Evolutionary conservation across 2,888 invertebrate genomes (phyloP), one percentile per base, ranked within the genome.

Genomic region (Polymixis flavicincta): DNA sequence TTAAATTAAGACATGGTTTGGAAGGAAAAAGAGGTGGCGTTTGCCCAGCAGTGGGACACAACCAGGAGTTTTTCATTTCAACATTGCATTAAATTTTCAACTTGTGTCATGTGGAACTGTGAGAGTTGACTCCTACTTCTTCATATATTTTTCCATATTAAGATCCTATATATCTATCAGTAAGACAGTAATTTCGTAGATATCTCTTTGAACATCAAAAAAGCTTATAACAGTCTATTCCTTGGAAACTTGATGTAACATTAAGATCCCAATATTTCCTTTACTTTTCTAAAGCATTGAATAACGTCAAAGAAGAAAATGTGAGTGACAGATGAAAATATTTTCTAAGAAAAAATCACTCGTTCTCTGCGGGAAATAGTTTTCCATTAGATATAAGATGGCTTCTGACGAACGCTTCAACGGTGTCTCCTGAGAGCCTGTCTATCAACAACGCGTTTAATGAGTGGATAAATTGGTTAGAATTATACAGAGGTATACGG

Each of bases 251-350:
- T 32, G 8, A 32, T 7, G 13, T 25, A 7, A 19, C 25, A 17
- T n/a, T 60, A 28, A 19, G 17, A 69, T 60, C 42, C 28, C 25
- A 25, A 78, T 7, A 71, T 71, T 71, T 76, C 17, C 54, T n/a
- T 61, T 14, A 42, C 6, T 32, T 25, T 42, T 76, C 28, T 42
- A 25, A 70, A 60, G n/a, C 32, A n/a, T 54, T 52, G 54, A n/a
- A 66, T 66, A 54, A 32, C 25, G 9, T 59, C 64, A 65, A 64
- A 64, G 37, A 37, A 54, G 22, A 19, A 65, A 80, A 73, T 48
- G 64, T 19, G 6, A 11, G 22, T 42, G 0, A 37, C 9, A 32
- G 17, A 66, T 66, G 25, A 74, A 50, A 80, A 60, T 74, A 42
- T 80, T 55, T 78, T 66, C 48, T 22, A 25, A 45, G 72, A 45